Base-by-base conservation (phyloP, 2,888 invertebrate species). In the Augochlorella aurata region DNA sequence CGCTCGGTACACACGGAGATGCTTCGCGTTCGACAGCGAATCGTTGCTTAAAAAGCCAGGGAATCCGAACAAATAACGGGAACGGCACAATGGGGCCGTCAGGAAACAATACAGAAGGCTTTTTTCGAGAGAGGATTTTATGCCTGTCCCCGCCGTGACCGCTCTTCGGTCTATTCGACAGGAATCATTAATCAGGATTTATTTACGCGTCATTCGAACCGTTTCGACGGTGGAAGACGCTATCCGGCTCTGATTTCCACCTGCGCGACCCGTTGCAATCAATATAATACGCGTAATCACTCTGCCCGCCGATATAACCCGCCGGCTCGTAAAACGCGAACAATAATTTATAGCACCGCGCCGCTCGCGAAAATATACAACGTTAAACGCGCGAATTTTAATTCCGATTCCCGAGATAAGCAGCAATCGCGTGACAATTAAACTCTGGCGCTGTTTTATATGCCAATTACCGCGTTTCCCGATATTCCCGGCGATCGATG, bases 31-130 rank as follows among this genome's bases (percentile, higher is more conserved):
- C 79, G 79, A 83, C 74, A 71, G 80, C 71, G 77, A 77, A 80
- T 74, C 71, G 83, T 52, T 82, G 82, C 77, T 85, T 81, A 82
- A 84, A 82, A 86, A 83, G 66, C 79, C 70, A 16, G 76, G 24
- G 78, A 81, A 81, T 81, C 75, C 74, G 84, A 79, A 81, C 82
- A 79, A 84, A 83, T 79, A 74, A 47, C 65, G 38, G 58, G 73
- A 50, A 47, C 50, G 73, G 80, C 72, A 85, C 82, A 85, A 85
- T 85, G 76, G 84, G 61, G 61, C 78, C 82, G 81, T 78, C 85
- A 79, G 81, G 79, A 74, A 86, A 86, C 86, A 86, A 82, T 82
- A 86, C 84, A 82, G 75, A 66, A 82, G 29, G 61, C 72, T 78
- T 29, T 74, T 85, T 75, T 77, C 76, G 72, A 63, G 74, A 79